phyloP scores from a whole-genome alignment of 2,113 vertebrate genomes.

The Mellivora capensis region DNA sequence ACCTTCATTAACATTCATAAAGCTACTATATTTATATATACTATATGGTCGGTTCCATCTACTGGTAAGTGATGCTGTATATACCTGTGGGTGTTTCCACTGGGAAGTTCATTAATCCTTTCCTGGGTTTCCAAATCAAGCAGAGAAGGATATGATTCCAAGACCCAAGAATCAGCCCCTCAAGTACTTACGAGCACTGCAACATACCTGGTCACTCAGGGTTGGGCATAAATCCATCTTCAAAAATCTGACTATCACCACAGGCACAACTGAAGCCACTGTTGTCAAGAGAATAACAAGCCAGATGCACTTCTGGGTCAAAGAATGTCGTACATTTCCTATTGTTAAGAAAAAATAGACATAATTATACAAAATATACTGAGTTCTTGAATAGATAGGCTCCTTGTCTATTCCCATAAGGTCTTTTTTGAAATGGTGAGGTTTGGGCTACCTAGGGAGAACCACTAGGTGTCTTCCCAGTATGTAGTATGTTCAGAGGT shows the following conservation, averaged over 20 bases:
- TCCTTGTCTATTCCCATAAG: not conserved
- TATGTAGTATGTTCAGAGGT: not conserved
- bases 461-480: not conserved
- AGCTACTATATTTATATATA: not conserved
- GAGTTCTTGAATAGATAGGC: not conserved
- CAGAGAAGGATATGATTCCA: not conserved
- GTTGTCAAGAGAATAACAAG: constrained; percentile 87
- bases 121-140: not conserved
- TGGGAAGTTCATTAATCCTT: not conserved
- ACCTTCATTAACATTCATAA: not conserved
- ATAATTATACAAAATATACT: not conserved
- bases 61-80: not conserved
- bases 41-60: not conserved
- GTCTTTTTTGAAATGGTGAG: not conserved
- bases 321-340: constrained; percentile 84
- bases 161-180: not conserved
- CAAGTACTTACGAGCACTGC: not conserved
- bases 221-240: constrained; percentile 83
- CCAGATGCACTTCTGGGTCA: constrained; percentile 85
- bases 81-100: not conserved
- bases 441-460: not conserved
- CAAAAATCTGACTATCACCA: constrained; percentile 83
- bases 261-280: constrained; percentile 84
- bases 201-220: constrained; percentile 85
- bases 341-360: constrained; percentile 31